phyloP scores from a whole-genome alignment of 2,113 vertebrate genomes.

The Polyodon spathula region DNA sequence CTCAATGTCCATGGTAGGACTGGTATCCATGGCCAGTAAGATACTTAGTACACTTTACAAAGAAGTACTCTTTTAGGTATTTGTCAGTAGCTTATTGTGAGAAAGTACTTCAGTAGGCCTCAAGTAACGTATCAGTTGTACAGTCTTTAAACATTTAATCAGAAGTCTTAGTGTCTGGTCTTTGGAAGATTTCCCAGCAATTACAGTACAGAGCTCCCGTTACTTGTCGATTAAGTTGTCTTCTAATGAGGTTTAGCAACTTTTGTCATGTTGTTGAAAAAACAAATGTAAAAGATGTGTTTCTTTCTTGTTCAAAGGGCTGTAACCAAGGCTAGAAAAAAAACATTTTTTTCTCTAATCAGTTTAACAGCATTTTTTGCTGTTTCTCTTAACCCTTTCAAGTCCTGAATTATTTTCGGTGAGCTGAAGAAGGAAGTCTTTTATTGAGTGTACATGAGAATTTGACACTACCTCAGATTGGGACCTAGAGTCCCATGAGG shows the following conservation, averaged over 20 bases:
- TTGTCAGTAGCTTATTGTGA: not conserved
- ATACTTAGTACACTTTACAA: not conserved
- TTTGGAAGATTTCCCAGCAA: conserved; percentile 10
- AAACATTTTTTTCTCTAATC: too few species aligned
- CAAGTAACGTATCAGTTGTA: not conserved
- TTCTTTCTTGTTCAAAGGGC: too few species aligned
- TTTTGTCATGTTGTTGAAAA: not conserved
- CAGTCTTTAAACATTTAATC: not conserved
- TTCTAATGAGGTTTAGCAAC: not conserved
- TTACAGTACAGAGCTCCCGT: not conserved
- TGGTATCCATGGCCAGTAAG: conserved; percentile 4
- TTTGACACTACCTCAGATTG: too few species aligned
- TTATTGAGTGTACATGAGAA: too few species aligned
- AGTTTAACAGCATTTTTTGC: too few species aligned
- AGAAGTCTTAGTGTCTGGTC: not conserved
- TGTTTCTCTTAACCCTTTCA: too few species aligned
- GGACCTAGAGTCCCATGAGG: too few species aligned
- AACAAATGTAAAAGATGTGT: too few species aligned
- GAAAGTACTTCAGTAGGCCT: not conserved
- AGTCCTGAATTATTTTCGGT: too few species aligned
- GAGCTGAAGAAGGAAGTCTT: too few species aligned
- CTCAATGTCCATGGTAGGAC: not conserved
- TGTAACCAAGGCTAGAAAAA: too few species aligned
- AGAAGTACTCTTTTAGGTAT: not conserved
- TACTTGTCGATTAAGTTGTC: not conserved